Percentiles rank a stretch among this genome's conserved stretches.
phyloP scores from a whole-genome alignment of 2,797 vertebrate species.

The Acanthurus leucopareius region DNA sequence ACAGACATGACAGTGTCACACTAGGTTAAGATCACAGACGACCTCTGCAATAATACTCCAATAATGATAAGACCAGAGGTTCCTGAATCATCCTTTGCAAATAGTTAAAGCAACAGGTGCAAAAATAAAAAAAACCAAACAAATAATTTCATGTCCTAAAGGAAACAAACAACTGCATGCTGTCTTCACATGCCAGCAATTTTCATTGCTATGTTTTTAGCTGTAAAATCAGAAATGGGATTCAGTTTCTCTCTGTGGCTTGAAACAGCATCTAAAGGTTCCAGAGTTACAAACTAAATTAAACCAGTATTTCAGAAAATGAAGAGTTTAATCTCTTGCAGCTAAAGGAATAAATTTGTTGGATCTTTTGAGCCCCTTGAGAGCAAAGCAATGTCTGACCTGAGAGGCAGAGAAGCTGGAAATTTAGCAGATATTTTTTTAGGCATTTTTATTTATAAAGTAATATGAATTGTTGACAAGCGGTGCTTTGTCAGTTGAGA shows the following conservation, averaged over 20 bases:
- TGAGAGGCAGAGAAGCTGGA: background rate
- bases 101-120: slow-evolving; percentile 9
- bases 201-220: slow-evolving; percentile 42
- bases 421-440: background rate
- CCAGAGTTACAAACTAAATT: slow-evolving; percentile 20
- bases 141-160: slow-evolving; percentile 25
- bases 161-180: slow-evolving; percentile 24
- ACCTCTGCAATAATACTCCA: too few relatives aligned
- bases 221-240: slow-evolving; percentile 32
- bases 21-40: too few relatives aligned
- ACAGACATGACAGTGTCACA: too few relatives aligned
- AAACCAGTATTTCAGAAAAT: slow-evolving; percentile 5
- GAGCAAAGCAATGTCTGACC: background rate
- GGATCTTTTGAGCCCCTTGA: background rate
- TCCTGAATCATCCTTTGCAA: too few relatives aligned
- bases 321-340: slow-evolving; percentile 12
- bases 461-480: background rate
- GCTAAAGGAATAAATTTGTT: background rate
- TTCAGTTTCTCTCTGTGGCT: slow-evolving; percentile 7
- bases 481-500: background rate
- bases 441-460: too few relatives aligned
- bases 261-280: background rate
- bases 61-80: too few relatives aligned
- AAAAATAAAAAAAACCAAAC: background rate
- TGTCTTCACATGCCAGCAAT: slow-evolving; percentile 31